Percentiles rank a stretch among this genome's conserved stretches.
Conservation (phyloP, 2,113 vertebrate genomes). For the Chionodraco myersi region DNA sequence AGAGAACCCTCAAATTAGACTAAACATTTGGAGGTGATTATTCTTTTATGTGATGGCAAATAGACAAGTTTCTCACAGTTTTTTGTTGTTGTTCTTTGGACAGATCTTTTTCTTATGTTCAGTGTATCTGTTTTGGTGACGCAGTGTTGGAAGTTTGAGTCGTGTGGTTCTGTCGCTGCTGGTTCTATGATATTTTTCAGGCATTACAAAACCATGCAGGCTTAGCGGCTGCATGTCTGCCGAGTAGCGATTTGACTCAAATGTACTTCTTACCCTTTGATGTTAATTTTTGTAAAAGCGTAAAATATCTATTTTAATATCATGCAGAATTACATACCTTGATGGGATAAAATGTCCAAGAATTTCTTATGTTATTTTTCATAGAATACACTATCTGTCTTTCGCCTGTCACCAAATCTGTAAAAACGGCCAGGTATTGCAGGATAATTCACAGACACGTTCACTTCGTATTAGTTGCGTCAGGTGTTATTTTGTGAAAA, state of each 20-base stretch:
- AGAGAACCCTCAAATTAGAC: not conserved
- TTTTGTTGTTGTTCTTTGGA: no score
- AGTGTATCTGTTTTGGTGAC: slow-evolving; percentile 1
- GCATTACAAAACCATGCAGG: slow-evolving; percentile 12
- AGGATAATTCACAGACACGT: slow-evolving; percentile 25
- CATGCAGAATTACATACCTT: slow-evolving; percentile 25
- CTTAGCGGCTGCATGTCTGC: slow-evolving; percentile 26
- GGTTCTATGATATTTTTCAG: slow-evolving; percentile 29
- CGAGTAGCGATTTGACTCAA: slow-evolving; percentile 37
- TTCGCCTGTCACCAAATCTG: slow-evolving; percentile 31
- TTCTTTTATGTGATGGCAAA: not conserved
- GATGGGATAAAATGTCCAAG: slow-evolving; percentile 35
- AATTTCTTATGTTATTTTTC: slow-evolving; percentile 47
- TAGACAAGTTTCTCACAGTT: not conserved
- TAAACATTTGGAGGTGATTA: not conserved
- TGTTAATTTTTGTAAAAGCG: slow-evolving; percentile 34
- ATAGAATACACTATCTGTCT: slow-evolving; percentile 32
- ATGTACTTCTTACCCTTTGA: slow-evolving; percentile 45
- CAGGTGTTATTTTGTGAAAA: slow-evolving; percentile 48
- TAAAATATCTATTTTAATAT: slow-evolving; percentile 48
- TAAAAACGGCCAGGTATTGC: slow-evolving; percentile 14
- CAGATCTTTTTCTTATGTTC: slow-evolving; percentile 7
- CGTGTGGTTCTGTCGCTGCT: not conserved
- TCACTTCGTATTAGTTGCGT: slow-evolving; percentile 43
- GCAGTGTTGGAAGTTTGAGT: slow-evolving; percentile 8